A percentile compares a stretch with the other conserved stretches of the same genome.
phyloP scores from a whole-genome alignment of 2,797 vertebrate genomes.

The Sebastolobus altivelis region DNA sequence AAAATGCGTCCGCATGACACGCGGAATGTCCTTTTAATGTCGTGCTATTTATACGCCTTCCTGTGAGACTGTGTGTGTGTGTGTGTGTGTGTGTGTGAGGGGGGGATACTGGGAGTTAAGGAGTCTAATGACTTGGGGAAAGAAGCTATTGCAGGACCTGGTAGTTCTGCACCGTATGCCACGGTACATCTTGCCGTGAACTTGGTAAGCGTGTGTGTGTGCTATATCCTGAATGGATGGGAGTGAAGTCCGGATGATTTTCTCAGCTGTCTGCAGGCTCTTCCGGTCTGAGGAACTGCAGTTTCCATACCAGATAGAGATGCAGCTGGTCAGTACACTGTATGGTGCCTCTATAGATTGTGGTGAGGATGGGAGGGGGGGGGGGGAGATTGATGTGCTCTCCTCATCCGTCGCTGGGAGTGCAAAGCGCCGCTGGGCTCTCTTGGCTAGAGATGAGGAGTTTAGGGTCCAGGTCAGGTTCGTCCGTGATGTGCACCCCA shows the following conservation, averaged over 20 bases:
- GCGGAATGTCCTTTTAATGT: too few species aligned
- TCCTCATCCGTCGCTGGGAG: neutral
- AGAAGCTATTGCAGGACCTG: neutral
- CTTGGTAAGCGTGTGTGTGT: neutral
- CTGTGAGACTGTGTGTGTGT: too few species aligned
- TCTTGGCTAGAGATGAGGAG: neutral
- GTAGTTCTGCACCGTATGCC: neutral
- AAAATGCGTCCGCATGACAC: too few species aligned
- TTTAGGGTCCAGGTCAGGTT: neutral
- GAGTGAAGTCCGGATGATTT: neutral
- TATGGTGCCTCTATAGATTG: neutral
- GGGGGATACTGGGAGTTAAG: too few species aligned
- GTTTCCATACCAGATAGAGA: neutral
- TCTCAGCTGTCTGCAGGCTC: neutral
- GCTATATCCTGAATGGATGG: neutral
- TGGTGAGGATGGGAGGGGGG: neutral
- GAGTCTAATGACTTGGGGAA: neutral
- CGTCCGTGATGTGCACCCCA: neutral
- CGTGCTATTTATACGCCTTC: too few species aligned
- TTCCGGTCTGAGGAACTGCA: neutral
- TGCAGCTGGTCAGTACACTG: neutral
- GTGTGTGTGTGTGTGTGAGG: too few species aligned
- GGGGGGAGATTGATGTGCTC: neutral
- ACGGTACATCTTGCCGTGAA: neutral
- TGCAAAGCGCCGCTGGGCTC: neutral